Evolutionary conservation across 2,797 vertebrate genomes (phyloP).

Genomic region (Phyllotis vaccarum): DNA sequence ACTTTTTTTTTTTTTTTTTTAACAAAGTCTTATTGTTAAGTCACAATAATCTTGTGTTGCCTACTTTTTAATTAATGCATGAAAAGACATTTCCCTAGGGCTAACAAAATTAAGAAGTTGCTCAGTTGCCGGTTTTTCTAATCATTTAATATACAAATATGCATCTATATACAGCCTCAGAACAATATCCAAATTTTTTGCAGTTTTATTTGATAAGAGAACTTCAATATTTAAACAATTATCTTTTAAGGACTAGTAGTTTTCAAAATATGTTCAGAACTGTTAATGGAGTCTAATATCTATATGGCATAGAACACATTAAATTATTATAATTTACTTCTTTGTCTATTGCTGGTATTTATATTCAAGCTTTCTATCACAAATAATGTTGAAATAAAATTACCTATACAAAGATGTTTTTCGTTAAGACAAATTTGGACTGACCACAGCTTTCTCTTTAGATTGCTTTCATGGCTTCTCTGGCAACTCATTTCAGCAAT

Average conservation of each 20-base stretch:
- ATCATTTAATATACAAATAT: not conserved
- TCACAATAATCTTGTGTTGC: not conserved
- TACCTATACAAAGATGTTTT: not conserved
- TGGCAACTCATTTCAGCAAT: slow-evolving; percentile 93
- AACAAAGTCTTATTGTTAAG: not conserved
- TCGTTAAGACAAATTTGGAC: slow-evolving; percentile 2
- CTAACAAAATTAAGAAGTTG: slow-evolving; percentile 25
- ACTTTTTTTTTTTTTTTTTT: no score
- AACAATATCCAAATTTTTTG: not conserved
- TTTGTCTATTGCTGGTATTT: not conserved
- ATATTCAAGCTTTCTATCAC: not conserved
- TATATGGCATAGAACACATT: not conserved
- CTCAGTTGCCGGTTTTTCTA: not conserved
- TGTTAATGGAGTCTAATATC: not conserved
- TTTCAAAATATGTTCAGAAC: slow-evolving; percentile 18
- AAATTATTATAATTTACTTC: not conserved
- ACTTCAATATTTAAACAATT: slow-evolving; percentile 56
- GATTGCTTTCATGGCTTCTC: slow-evolving; percentile 92
- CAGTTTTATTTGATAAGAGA: not conserved
- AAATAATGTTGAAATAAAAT: not conserved
- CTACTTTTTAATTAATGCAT: not conserved
- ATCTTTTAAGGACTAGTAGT: not conserved
- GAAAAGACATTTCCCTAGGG: not conserved
- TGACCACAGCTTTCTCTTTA: slow-evolving; percentile 73
- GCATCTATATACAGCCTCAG: not conserved